Evolutionary conservation across 2,113 vertebrate species (phyloP).

Genomic region (Heptranchias perlo): DNA sequence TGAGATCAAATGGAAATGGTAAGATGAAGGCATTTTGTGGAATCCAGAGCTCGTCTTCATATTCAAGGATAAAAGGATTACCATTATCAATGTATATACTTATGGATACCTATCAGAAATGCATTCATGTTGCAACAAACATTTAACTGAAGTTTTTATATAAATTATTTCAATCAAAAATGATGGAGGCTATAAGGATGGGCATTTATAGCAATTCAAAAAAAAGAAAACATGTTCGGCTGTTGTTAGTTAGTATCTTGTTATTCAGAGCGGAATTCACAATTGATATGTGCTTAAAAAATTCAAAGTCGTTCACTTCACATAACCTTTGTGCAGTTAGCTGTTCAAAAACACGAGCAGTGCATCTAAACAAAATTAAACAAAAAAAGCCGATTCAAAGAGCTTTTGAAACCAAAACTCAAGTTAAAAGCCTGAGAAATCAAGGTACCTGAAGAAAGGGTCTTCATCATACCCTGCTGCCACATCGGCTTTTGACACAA

Average conservation of each 20-base stretch:
- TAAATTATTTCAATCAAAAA: background rate
- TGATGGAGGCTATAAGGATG: background rate
- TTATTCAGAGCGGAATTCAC: constrained; percentile 9
- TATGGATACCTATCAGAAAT: background rate
- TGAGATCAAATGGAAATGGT: background rate
- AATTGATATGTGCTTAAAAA: background rate
- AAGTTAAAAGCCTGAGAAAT: constrained; percentile 48
- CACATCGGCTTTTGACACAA: constrained; percentile 51
- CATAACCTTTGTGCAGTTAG: background rate
- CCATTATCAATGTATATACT: background rate
- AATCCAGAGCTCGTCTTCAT: background rate
- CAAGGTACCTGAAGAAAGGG: constrained; percentile 47
- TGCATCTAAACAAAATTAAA: constrained; percentile 18
- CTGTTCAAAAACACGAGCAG: background rate
- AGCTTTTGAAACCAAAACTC: constrained; percentile 36
- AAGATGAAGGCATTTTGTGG: background rate
- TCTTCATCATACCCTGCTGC: constrained; percentile 42
- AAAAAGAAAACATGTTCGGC: background rate
- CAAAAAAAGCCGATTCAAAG: constrained; percentile 9
- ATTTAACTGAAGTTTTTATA: background rate
- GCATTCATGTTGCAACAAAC: background rate
- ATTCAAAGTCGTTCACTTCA: background rate
- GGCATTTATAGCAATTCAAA: background rate
- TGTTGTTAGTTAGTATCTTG: constrained; percentile 19
- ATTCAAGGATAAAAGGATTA: background rate